A percentile compares a stretch with the other conserved stretches of the same genome.
phyloP scores from a whole-genome alignment of 2,113 vertebrate species.

The Misgurnus mizolepis region DNA sequence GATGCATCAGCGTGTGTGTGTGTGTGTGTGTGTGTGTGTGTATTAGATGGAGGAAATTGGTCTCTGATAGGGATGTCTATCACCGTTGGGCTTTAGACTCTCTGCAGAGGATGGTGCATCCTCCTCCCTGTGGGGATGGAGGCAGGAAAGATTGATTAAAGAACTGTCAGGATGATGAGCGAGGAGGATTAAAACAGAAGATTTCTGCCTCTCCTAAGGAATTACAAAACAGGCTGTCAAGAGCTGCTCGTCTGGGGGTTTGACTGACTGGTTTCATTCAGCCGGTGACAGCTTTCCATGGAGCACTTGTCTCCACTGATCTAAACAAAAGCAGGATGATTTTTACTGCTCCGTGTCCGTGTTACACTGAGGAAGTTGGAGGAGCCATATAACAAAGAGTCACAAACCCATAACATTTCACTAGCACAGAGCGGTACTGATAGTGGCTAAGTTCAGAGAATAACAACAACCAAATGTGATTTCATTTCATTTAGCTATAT shows the following conservation, averaged over 20 bases:
- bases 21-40: constrained; percentile 40
- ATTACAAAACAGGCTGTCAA: constrained; percentile 43
- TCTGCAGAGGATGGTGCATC: constrained; percentile 27
- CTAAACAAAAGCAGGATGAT: constrained; percentile 34
- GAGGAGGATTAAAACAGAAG: constrained; percentile 46
- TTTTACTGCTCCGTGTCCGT: constrained; percentile 8
- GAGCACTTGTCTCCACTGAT: constrained; percentile 37
- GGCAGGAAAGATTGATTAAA: constrained; percentile 42
- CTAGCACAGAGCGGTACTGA: not conserved
- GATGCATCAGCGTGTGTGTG: constrained; percentile 23
- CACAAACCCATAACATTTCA: not conserved
- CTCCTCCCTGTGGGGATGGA: constrained; percentile 33
- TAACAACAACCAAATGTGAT: not conserved
- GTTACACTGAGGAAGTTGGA: not conserved
- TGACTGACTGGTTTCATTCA: constrained; percentile 36
- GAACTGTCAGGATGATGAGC: constrained; percentile 39
- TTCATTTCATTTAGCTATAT: not conserved
- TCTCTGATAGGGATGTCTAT: constrained; percentile 43
- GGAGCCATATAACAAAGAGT: not conserved
- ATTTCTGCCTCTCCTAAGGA: constrained; percentile 43
- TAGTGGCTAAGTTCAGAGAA: not conserved
- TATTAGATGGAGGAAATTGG: constrained; percentile 38
- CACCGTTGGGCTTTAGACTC: constrained; percentile 35
- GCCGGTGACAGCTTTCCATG: constrained; percentile 22
- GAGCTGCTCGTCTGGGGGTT: constrained; percentile 16